Percentiles rank a stretch among this genome's conserved stretches.
Evolutionary conservation across 2,797 vertebrate species (phyloP).

Genomic region (Monodelphis domestica): DNA sequence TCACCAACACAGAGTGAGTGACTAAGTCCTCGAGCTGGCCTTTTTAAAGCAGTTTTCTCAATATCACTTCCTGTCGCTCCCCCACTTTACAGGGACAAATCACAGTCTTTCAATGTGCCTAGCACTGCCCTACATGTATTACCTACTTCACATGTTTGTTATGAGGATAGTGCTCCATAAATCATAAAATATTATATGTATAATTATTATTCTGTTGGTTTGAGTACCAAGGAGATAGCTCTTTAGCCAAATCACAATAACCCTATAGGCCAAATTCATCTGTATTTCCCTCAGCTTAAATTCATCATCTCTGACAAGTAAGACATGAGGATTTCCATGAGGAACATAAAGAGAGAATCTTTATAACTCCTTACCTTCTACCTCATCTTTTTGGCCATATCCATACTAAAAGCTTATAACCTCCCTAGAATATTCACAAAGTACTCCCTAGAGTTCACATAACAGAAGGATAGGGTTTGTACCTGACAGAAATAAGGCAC

Average conservation of each 20-base stretch:
- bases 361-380: not conserved
- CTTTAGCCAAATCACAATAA: not conserved
- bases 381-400: not conserved
- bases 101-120: no score
- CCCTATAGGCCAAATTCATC: not conserved
- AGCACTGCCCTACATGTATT: not conserved
- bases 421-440: not conserved
- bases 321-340: not conserved
- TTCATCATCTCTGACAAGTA: not conserved
- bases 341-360: not conserved
- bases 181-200: not conserved
- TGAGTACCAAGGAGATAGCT: not conserved
- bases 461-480: not conserved
- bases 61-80: no score
- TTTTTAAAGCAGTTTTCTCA: no score
- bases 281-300: not conserved
- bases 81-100: no score
- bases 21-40: no score
- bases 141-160: not conserved
- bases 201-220: not conserved
- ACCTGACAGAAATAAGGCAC: not conserved
- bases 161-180: not conserved
- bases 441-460: not conserved
- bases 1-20: no score
- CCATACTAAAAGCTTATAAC: not conserved